Evolutionary conservation across 2,888 invertebrate species (phyloP).

Genomic region (Stegophylla sp.): DNA sequence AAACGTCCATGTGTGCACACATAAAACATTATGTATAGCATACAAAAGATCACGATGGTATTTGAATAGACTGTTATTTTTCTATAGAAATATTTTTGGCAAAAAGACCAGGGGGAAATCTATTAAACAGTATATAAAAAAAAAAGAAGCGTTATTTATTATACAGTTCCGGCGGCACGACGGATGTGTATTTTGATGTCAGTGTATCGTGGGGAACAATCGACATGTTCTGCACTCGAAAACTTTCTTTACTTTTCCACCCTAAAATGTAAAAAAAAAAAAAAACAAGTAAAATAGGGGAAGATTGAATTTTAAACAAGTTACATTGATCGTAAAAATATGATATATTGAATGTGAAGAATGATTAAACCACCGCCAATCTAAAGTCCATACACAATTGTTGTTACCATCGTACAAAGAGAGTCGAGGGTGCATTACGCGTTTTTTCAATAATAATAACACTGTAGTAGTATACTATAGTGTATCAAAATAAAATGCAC

Average conservation of each 20-base stretch:
- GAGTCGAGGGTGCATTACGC: background rate
- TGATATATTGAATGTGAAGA: slow-evolving; percentile 24
- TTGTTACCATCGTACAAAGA: background rate
- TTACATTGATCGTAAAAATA: slow-evolving; percentile 32
- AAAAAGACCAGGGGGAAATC: slow-evolving; percentile 2
- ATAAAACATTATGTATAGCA: background rate
- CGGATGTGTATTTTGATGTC: slow-evolving; percentile 32
- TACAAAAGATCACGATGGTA: background rate
- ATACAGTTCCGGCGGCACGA: slow-evolving; percentile 31
- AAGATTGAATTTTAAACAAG: slow-evolving; percentile 46
- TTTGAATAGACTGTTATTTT: background rate
- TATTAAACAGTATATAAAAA: slow-evolving; percentile 27
- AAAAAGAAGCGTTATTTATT: slow-evolving; percentile 25
- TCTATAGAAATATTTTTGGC: slow-evolving; percentile 26
- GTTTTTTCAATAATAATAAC: background rate
- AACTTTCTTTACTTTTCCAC: slow-evolving; percentile 47
- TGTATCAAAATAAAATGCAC: background rate
- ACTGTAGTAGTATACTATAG: background rate
- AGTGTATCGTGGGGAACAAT: slow-evolving; percentile 17
- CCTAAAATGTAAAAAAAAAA: slow-evolving; percentile 26
- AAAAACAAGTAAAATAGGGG: slow-evolving; percentile 14
- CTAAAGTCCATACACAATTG: slow-evolving; percentile 5
- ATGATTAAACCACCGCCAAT: slow-evolving; percentile 10
- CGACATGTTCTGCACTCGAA: slow-evolving; percentile 30
- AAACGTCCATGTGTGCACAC: too few relatives aligned